Base-by-base conservation (phyloP, 2,113 vertebrate species). In the Alligator mississippiensis region DNA sequence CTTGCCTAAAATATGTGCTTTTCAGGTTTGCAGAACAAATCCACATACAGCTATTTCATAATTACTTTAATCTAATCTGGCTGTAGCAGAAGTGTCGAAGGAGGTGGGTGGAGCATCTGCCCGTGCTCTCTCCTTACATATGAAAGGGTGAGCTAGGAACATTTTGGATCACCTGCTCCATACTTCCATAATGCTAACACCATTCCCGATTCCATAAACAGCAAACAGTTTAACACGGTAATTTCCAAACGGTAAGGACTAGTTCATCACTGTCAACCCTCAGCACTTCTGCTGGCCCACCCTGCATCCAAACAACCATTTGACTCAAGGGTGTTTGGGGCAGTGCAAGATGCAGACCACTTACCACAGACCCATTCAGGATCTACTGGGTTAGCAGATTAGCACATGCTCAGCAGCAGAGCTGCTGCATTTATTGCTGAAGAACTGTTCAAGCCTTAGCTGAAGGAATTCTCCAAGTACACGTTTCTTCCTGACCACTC, bases 41-140 rank as follows among this genome's bases (percentile, higher is more conserved):
- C 95, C 96, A 90, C 5, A 79, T 90, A 92, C 80, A 84, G 93
- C 95, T 97, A 94, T 97, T 95, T 97, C 96, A 96, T 80, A 34
- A 21, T 92, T 93, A 90, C 92, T 96, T 94, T 96, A 94, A 94
- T 96, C 96, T 84, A 78, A 79, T 84, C 95, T 89, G 92, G 94
- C 91, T 96, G 87, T 38, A 81, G 34, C 4, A 34, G 47, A 47
- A 47, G 47, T 47, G 47, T 47, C 7, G 47, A 47, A 47, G 47
- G 47, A 47, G 47, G 47, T 47, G 47, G 47, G 47, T 47, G 8
- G 47, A 47, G 47, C 47, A 47, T 47, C 47, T 47, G 47, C 47
- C 47, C 47, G 6, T 47, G 47, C 47, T 47, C 47, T 47, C 38
- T 47, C 47, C 47, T 47, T 47, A 47, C 47, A 47, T 47, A 47